These are phyloP conservation scores for Zoanthus solanderi DNA, from an alignment of 92 coral and sea anemone species.

Conservation along the genomic window DNA sequence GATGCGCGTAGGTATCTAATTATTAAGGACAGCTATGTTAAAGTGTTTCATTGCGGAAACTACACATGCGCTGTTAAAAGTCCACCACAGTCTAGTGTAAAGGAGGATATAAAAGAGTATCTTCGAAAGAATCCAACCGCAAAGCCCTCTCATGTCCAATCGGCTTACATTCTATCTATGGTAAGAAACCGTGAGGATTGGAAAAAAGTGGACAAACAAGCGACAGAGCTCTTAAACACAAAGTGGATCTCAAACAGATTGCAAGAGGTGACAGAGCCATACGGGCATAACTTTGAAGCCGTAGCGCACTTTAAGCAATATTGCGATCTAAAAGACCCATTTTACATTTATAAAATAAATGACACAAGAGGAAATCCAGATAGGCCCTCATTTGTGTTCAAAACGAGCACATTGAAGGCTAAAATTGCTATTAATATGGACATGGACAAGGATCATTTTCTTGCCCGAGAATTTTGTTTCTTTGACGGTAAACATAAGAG, in stretches of 20 bases:
- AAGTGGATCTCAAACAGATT: conserved; percentile 31
- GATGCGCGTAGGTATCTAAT: conserved; percentile 61
- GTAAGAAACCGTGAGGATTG: conserved; percentile 33
- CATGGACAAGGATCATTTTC: conserved; percentile 39
- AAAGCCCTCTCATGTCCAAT: conserved; percentile 13
- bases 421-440: conserved; percentile 40
- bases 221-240: conserved; percentile 21
- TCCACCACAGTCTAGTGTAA: conserved; percentile 14
- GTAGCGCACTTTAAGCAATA: conserved; percentile 28
- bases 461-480: conserved; percentile 50
- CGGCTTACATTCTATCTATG: conserved; percentile 10
- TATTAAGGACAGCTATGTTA: conserved; percentile 31
- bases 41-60: conserved; percentile 6
- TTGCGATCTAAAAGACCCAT: neutral
- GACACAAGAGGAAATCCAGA: conserved; percentile 37
- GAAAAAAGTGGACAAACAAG: conserved; percentile 34
- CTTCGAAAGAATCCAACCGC: conserved; percentile 41
- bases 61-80: conserved; percentile 7
- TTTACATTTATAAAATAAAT: conserved; percentile 32
- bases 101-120: conserved; percentile 39
- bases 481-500: conserved; percentile 49
- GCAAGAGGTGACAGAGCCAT: conserved; percentile 37
- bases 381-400: conserved; percentile 36
- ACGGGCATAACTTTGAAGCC: conserved; percentile 34
- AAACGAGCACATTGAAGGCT: conserved; percentile 38